Evolutionary conservation across 2,888 invertebrate genomes (phyloP).

Genomic region (Junonia oenone): DNA sequence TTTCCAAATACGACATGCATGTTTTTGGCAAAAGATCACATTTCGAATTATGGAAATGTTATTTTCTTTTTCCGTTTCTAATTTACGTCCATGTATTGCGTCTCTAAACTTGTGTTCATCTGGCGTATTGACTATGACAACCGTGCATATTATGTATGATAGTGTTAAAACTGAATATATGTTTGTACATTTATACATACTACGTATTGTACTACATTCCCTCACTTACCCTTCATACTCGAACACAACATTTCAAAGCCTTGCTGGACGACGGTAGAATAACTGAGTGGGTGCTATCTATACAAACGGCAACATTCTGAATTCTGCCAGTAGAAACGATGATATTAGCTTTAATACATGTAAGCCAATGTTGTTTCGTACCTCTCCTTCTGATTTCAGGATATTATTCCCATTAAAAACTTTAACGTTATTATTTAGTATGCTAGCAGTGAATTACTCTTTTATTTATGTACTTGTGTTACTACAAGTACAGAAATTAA

Average conservation of each 20-base stretch:
- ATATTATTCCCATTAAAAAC: too few species aligned
- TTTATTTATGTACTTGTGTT: too few species aligned
- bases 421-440: too few species aligned
- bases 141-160: too few species aligned
- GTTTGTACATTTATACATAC: not conserved
- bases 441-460: too few species aligned
- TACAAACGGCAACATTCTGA: not conserved
- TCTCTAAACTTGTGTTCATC: too few species aligned
- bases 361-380: not conserved
- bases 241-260: not conserved
- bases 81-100: too few species aligned
- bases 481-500: too few species aligned
- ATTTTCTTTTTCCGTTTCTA: slow-evolving; percentile 2
- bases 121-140: too few species aligned
- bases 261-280: not conserved
- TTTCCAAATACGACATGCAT: too few species aligned
- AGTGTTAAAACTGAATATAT: too few species aligned
- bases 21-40: slow-evolving; percentile 10
- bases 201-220: not conserved
- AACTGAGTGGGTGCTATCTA: not conserved
- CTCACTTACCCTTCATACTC: not conserved
- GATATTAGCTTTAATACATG: not conserved
- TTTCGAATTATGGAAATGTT: slow-evolving; percentile 1
- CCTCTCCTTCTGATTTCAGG: too few species aligned
- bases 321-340: not conserved